Conservation (phyloP, 2,888 invertebrate genomes). For the Lutraria lutraria region DNA sequence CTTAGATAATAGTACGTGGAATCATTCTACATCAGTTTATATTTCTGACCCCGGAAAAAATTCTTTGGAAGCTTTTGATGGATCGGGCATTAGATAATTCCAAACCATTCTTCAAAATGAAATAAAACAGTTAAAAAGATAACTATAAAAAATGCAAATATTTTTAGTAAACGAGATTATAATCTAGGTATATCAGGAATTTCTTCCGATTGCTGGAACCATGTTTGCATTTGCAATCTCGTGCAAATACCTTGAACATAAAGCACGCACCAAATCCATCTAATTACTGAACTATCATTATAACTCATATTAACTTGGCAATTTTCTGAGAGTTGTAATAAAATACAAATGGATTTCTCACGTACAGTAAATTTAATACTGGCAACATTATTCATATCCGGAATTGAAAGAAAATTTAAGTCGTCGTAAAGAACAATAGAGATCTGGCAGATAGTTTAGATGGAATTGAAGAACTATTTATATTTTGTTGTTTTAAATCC, state of each 20-base stretch:
- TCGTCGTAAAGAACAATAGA: background rate
- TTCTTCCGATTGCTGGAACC: background rate
- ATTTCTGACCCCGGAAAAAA: background rate
- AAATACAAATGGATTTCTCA: slow-evolving; percentile 13
- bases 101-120: background rate
- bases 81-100: background rate
- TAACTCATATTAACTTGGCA: slow-evolving; percentile 4
- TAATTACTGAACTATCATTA: slow-evolving; percentile 5
- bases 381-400: background rate
- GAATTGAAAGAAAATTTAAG: background rate
- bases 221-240: background rate
- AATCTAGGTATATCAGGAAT: background rate
- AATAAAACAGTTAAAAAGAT: background rate
- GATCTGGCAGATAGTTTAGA: background rate
- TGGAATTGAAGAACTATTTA: background rate
- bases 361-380: background rate
- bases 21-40: no score
- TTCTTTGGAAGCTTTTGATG: background rate
- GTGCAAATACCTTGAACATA: background rate
- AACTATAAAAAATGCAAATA: background rate
- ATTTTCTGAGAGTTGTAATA: slow-evolving; percentile 4
- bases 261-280: background rate
- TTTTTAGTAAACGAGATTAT: background rate
- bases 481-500: slow-evolving; percentile 4
- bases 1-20: no score